Evolutionary conservation across 2,113 vertebrate species (phyloP).

Genomic region (Prolemur simus): DNA sequence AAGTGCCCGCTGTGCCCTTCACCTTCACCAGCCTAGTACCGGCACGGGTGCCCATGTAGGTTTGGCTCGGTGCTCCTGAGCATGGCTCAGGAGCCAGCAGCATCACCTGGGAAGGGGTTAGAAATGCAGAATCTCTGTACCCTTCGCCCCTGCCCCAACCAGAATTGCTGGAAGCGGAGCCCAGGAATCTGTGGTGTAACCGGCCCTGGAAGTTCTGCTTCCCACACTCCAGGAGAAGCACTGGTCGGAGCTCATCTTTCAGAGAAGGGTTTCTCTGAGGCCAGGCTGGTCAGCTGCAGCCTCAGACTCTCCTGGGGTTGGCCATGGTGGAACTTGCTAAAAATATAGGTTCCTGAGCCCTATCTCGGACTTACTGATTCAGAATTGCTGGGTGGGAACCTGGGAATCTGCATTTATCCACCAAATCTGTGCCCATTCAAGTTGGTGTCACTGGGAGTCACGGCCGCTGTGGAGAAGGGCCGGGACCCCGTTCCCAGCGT

Average conservation of each 20-base stretch:
- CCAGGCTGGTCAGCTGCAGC: not conserved
- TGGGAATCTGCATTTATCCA: not conserved
- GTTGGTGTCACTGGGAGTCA: not conserved
- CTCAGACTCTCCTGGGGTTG: not conserved
- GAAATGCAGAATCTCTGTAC: not conserved
- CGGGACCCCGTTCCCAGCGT: accelerated
- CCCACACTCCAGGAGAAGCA: too few species aligned
- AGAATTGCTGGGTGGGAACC: not conserved
- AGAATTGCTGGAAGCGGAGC: not conserved
- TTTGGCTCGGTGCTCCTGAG: not conserved
- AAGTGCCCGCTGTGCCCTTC: accelerated
- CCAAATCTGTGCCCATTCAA: not conserved
- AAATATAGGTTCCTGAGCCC: not conserved
- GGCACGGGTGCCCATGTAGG: accelerated
- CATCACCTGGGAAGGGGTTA: not conserved
- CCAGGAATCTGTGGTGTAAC: not conserved
- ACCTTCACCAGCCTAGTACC: accelerated
- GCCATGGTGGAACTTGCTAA: not conserved
- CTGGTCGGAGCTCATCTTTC: not conserved
- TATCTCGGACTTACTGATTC: not conserved
- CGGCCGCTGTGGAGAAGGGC: not conserved
- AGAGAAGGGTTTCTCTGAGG: not conserved
- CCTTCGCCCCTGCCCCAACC: accelerated
- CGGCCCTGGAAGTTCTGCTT: not conserved
- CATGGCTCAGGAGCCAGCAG: not conserved